Conservation (phyloP, 2,113 vertebrate species). For the Neofelis nebulosa region DNA sequence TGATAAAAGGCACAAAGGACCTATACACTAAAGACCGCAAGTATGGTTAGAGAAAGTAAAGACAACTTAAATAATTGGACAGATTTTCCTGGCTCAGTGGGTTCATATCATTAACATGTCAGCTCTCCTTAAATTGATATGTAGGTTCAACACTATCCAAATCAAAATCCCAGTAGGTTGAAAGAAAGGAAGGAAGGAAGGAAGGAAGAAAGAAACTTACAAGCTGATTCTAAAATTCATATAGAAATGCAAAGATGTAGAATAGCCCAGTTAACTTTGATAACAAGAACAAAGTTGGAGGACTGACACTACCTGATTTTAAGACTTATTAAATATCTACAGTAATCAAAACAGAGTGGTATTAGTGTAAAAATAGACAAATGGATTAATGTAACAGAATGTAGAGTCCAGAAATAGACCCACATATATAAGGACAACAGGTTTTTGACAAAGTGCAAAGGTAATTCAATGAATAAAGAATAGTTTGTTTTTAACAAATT, state of each 20-base stretch:
- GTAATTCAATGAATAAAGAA: neutral
- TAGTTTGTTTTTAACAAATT: neutral
- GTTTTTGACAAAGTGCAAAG: neutral
- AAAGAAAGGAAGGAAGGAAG: neutral
- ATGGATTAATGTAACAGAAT: neutral
- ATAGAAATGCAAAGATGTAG: neutral
- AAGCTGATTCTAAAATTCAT: conserved; percentile 9
- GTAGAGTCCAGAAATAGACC: neutral
- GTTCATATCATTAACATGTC: neutral
- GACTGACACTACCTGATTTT: neutral
- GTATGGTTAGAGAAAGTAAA: neutral
- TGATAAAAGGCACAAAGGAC: neutral
- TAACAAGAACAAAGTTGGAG: neutral
- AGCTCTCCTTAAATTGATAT: neutral
- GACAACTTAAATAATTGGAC: neutral
- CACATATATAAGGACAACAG: neutral
- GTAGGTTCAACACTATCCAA: neutral
- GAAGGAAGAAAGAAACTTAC: neutral
- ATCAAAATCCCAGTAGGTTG: neutral
- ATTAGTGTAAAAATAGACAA: neutral
- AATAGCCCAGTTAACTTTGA: neutral
- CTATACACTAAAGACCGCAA: neutral
- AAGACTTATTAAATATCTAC: neutral
- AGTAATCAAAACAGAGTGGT: neutral
- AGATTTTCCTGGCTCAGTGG: neutral